Conservation (phyloP, 2,888 invertebrate genomes). For the Pandemis corylana region DNA sequence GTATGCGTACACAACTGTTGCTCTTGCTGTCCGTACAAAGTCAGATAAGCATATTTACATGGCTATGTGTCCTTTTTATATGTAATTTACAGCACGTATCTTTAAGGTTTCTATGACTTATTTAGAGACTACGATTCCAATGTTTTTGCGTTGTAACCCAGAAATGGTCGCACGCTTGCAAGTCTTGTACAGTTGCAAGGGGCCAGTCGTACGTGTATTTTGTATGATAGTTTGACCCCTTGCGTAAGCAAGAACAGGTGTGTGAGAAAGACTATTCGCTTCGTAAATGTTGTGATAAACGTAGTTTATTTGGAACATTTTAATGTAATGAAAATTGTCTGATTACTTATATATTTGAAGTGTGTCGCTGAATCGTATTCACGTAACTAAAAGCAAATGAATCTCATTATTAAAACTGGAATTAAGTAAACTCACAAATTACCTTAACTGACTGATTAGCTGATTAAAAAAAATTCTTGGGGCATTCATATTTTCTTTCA, state of each 20-base stretch:
- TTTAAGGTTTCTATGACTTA: slow-evolving; percentile 56
- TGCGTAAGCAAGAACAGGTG: background rate
- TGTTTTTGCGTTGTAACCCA: slow-evolving; percentile 69
- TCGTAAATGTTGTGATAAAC: slow-evolving; percentile 67
- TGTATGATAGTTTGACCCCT: slow-evolving; percentile 12
- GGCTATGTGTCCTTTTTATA: slow-evolving; percentile 38
- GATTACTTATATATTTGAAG: slow-evolving; percentile 6
- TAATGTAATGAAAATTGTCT: slow-evolving; percentile 24
- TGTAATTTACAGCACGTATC: slow-evolving; percentile 40
- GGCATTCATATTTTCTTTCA: background rate
- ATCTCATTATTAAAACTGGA: slow-evolving; percentile 32
- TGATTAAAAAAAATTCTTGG: background rate
- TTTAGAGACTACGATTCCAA: slow-evolving; percentile 71
- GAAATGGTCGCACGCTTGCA: slow-evolving; percentile 51
- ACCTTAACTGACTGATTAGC: slow-evolving; percentile 1
- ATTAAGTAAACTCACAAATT: slow-evolving; percentile 1
- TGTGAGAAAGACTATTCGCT: slow-evolving; percentile 59
- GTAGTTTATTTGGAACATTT: slow-evolving; percentile 42
- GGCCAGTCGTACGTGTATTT: slow-evolving; percentile 20
- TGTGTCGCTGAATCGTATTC: slow-evolving; percentile 26
- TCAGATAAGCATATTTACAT: slow-evolving; percentile 34
- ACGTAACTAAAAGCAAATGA: slow-evolving; percentile 22
- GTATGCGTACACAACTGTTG: slow-evolving; percentile 16
- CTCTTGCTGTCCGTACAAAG: slow-evolving; percentile 34
- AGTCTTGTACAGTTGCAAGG: background rate